Base-by-base conservation (phyloP, 2,888 invertebrate genomes). In the Glyphotaelius pellucidus region DNA sequence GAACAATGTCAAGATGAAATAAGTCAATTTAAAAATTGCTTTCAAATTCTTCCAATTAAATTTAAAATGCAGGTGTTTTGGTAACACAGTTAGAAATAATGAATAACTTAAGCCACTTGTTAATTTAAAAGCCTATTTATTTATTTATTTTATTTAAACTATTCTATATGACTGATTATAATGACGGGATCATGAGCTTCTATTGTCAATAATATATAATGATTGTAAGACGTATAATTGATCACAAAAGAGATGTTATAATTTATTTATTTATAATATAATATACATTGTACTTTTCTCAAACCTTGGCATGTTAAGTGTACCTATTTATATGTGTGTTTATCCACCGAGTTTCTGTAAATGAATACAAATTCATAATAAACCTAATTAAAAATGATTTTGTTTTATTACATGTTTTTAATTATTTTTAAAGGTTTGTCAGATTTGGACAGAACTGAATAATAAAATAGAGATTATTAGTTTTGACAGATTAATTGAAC, bases 271-370 rank as follows among this genome's bases (percentile, higher is more conserved):
- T 89, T 79, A 35, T 89, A 89, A 38, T 32, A 25, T 32, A 25
- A n/a, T 89, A 79, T 89, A 89, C 79, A 90, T 32, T 31, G 42
- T 81, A 80, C 81, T 90, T 81, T 42, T 38, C 80, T 80, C 80
- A 89, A 80, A 90, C 67, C 79, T 67, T 90, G 30, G 85, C 67
- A 90, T 90, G 85, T 90, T 90, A 90, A 90, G 90, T 90, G 90
- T 90, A 90, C 35, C 90, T 52, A 89, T 90, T 89, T 90, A 67
- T 90, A 85, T 90, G 84, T 90, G 84, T 85, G 32, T 90, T 80
- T 90, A 80, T 90, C 90, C 90, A 90, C 89, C 47, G 90, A 90
- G 79, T 79, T 90, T 90, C 47, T 90, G 84, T 90, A 90, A 84
- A 90, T 83, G 67, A 35, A 84, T 81, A 90, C 19, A 42, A 52